Evolutionary conservation across 2,113 vertebrate genomes (phyloP).

Genomic region (Benitochromis conjunctus): DNA sequence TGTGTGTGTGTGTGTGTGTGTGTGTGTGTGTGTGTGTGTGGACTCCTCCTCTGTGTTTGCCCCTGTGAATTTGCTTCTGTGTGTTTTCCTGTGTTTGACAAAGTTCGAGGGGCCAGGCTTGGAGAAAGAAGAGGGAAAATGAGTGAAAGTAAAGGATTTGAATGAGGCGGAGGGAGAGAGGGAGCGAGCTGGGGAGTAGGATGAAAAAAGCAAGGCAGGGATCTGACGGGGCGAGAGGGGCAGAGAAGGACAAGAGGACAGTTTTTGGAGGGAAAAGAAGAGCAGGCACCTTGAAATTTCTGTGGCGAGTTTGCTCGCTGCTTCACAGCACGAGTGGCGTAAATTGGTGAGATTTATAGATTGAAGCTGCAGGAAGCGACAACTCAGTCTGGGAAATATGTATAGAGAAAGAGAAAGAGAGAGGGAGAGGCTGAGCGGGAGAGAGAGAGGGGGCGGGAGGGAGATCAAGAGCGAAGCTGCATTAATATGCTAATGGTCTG

Average conservation of each 20-base stretch:
- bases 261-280: constrained; percentile 56
- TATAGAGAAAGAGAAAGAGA: constrained; percentile 37
- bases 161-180: constrained; percentile 34
- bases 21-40: neutral
- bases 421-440: constrained; percentile 28
- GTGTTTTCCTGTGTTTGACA: constrained; percentile 55
- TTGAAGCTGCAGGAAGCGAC: constrained; percentile 59
- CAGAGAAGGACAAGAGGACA: constrained; percentile 5
- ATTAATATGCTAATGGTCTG: constrained; percentile 79
- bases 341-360: constrained; percentile 65
- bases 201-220: constrained; percentile 24
- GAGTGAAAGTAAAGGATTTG: constrained; percentile 52
- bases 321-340: constrained; percentile 36
- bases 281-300: constrained; percentile 25
- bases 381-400: constrained; percentile 53
- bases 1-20: rapidly evolving
- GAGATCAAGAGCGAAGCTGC: constrained; percentile 68
- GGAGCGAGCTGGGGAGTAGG: constrained; percentile 11
- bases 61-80: constrained; percentile 39
- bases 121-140: constrained; percentile 48
- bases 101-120: constrained; percentile 50
- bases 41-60: constrained; percentile 17
- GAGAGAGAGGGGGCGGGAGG: constrained; percentile 50
- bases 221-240: constrained; percentile 14
- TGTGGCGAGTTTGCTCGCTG: constrained; percentile 16